Conservation (phyloP, 2,113 vertebrate species). For the Malurus cyaneus region DNA sequence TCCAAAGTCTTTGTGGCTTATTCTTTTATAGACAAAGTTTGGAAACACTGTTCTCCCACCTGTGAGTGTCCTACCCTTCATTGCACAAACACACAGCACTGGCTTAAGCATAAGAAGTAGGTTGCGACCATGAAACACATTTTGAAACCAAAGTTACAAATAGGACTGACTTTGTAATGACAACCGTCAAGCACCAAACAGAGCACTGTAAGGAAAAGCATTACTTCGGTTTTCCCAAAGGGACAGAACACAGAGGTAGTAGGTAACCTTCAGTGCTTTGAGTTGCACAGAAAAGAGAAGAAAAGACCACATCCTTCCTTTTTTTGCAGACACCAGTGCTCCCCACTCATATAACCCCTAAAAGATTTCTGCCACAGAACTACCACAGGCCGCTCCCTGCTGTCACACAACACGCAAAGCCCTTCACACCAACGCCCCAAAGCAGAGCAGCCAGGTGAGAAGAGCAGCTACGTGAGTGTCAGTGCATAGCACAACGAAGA, state of each 20-base stretch:
- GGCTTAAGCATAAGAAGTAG: background rate
- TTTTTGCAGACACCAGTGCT: background rate
- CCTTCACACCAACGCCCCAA: background rate
- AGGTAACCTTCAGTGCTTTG: fast-evolving
- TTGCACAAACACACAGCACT: background rate
- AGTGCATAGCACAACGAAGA: background rate
- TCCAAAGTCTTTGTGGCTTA: background rate
- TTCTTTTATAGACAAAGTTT: background rate
- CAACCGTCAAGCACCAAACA: background rate
- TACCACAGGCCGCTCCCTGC: background rate
- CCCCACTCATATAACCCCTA: fast-evolving
- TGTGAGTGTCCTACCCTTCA: background rate
- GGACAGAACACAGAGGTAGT: background rate
- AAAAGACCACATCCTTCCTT: background rate
- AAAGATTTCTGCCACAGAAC: background rate
- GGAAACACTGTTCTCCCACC: background rate
- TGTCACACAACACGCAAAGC: background rate
- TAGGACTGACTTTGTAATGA: background rate
- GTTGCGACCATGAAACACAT: background rate
- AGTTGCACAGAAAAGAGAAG: background rate
- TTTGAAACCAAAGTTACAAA: background rate
- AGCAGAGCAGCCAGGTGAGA: background rate
- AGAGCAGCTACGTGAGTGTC: background rate
- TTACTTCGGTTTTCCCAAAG: background rate
- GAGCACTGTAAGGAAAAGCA: fast-evolving